Evolutionary conservation across 2,797 vertebrate genomes (phyloP), one percentile per base, ranked within the genome.

Genomic region (Graptemys geographica): DNA sequence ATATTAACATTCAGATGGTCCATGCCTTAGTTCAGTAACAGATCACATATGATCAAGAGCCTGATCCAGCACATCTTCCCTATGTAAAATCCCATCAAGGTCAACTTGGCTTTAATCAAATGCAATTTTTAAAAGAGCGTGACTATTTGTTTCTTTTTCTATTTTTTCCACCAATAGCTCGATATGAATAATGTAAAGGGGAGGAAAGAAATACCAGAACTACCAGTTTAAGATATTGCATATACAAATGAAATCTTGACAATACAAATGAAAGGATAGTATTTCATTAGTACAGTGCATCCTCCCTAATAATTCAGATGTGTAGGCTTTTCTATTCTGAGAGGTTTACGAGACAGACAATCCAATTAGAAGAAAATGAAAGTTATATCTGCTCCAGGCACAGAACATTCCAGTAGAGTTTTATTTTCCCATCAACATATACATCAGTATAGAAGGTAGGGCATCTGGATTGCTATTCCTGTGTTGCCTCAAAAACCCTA

Each of bases 301-400:
- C 82, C 95, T 37, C 5, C 37, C 59, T 93, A 56, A 56, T 90
- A 89, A 96, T 97, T 97, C 89, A 95, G 89, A 95, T 74, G 87
- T 74, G 93, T 11, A 87, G 56, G 59, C n/a, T 91, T 95, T 95
- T 90, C 87, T 94, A 27, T 89, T 92, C 81, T 94, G 95, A 90
- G 87, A 78, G 57, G 93, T 96, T 96, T 88, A 85, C 72, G 56
- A 92, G 84, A 95, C 0, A 97, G 85, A 97, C 27, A 83, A 88
- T 79, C 57, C 90, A 95, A 96, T 95, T 97, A 90, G 96, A 96
- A 97, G 90, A 94, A 96, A 90, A 95, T 86, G 15, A 74, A 95
- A 97, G 84, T 91, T 96, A 98, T 95, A 93, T 96, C 86, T 88
- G 93, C 96, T 97, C 82, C 59, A 96, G 97, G 96, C 88, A 94